Evolutionary conservation across 2,113 vertebrate species (phyloP).

Genomic region (Lepidothrix coronata): DNA sequence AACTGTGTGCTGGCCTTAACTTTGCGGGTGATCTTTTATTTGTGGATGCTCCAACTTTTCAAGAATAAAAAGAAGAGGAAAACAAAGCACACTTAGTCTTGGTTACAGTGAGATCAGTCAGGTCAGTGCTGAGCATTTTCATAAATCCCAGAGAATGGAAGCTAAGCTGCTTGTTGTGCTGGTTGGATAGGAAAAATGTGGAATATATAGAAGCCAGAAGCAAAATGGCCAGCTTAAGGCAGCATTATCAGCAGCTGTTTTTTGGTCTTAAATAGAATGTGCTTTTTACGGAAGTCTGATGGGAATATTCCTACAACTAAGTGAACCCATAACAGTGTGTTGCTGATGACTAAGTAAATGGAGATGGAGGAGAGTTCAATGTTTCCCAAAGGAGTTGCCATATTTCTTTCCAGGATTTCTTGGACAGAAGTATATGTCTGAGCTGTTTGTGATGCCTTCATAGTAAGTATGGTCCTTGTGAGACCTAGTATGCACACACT

Average conservation of each 20-base stretch:
- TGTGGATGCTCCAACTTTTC: background rate
- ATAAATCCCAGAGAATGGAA: background rate
- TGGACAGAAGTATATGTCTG: background rate
- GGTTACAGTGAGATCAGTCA: background rate
- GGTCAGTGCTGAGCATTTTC: background rate
- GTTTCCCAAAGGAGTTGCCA: slow-evolving; percentile 30
- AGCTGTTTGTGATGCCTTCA: slow-evolving; percentile 33
- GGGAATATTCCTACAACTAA: slow-evolving; percentile 40
- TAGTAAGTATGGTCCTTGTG: background rate
- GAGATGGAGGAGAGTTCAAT: slow-evolving; percentile 30
- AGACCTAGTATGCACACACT: background rate
- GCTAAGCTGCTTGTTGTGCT: background rate
- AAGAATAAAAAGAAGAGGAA: background rate
- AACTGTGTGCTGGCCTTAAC: background rate
- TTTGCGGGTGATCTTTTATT: background rate
- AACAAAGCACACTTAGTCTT: background rate
- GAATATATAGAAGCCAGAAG: slow-evolving; percentile 31
- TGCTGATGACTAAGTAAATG: slow-evolving; percentile 48
- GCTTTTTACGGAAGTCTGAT: slow-evolving; percentile 47
- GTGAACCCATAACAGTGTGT: background rate
- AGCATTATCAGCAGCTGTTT: slow-evolving; percentile 54
- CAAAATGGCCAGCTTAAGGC: slow-evolving; percentile 39
- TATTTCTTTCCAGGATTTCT: slow-evolving; percentile 59
- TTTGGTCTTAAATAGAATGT: slow-evolving; percentile 43
- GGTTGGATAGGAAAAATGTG: slow-evolving; percentile 12